Evolutionary conservation across 2,113 vertebrate species (phyloP), one percentile per base, ranked within the genome.

Genomic region (Cranoglanis bouderius): DNA sequence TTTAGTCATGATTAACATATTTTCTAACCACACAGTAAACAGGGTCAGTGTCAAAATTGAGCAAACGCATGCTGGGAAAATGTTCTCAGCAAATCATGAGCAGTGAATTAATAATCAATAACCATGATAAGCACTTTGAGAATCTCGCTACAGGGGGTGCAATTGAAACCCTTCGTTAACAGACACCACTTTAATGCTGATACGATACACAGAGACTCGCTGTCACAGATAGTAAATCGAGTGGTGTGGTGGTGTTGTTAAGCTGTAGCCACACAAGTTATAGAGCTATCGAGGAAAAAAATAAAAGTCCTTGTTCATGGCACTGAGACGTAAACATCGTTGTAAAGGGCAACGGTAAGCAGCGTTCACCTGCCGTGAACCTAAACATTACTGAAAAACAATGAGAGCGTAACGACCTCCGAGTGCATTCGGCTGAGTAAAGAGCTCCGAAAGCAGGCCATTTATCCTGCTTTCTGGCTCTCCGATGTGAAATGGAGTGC

Each of bases 291-390:
- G 1, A 78, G 14, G 53, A 1, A 0, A n/a, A 12, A 53, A 46
- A 32, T 35, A 46, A 32, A 16, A 57, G 18, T 53, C 49, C 26
- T 61, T 55, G n/a, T 40, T 74, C 35, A 59, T 7, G n/a, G 51
- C 65, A 72, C 32, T 18, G 32, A 74, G 87, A 88, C 14, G 35
- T 53, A 72, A 82, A 70, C 32, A 88, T 70, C 24, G 61, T 55
- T 82, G 78, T 83, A 82, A 82, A 88, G 82, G 26, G 82, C 46
- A 82, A 72, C 46, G 55, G 49, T 65, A 82, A 87, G 70, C 63
- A 72, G 46, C 6, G 12, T 26, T 82, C 78, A 57, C 49, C 24
- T 70, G 63, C 80, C 29, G 35, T 72, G 78, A 72, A 88, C 49
- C 51, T 82, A 40, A 63, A 43, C 35, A 65, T 67, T 61, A 53